Percentiles rank a stretch among this genome's conserved stretches.
Evolutionary conservation across 2,888 invertebrate genomes (phyloP).

Genomic region (Dascillus cervinus): DNA sequence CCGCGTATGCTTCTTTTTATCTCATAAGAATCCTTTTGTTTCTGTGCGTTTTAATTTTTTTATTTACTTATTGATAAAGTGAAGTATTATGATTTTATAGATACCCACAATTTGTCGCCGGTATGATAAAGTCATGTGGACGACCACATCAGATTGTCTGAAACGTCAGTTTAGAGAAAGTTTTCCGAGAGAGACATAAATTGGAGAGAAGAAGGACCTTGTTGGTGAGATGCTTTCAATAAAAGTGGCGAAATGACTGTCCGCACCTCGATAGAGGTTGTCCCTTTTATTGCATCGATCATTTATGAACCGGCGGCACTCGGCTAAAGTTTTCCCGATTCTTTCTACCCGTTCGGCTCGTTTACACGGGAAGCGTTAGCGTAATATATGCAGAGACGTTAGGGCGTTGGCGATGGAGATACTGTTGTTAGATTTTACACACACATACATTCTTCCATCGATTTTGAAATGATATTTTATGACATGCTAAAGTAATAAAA

Average conservation of each 20-base stretch:
- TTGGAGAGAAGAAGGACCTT: too few species aligned
- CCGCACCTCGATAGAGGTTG: conserved; percentile 9
- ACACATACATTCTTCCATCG: conserved; percentile 23
- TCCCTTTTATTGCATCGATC: conserved; percentile 13
- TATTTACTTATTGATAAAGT: too few species aligned
- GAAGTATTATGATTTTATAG: too few species aligned
- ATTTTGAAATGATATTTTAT: conserved; percentile 28
- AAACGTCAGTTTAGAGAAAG: too few species aligned
- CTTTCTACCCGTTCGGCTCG: conserved; percentile 6
- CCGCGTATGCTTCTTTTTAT: conserved; percentile 7
- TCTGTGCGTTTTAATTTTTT: too few species aligned
- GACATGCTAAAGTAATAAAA: conserved; percentile 28
- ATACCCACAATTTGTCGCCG: too few species aligned
- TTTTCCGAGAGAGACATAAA: too few species aligned
- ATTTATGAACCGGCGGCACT: conserved; percentile 11
- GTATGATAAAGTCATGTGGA: too few species aligned
- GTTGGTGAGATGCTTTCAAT: too few species aligned
- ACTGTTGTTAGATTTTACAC: conserved; percentile 24
- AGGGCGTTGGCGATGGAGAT: conserved; percentile 21
- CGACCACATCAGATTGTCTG: too few species aligned
- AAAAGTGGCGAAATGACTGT: conserved; percentile 4
- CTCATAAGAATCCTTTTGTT: too few species aligned
- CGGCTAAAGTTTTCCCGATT: conserved; percentile 8
- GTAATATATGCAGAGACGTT: conserved; percentile 6
- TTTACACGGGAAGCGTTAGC: conserved; percentile 4